Conservation (phyloP, 2,888 invertebrate genomes). For the Pollenia amentaria region DNA sequence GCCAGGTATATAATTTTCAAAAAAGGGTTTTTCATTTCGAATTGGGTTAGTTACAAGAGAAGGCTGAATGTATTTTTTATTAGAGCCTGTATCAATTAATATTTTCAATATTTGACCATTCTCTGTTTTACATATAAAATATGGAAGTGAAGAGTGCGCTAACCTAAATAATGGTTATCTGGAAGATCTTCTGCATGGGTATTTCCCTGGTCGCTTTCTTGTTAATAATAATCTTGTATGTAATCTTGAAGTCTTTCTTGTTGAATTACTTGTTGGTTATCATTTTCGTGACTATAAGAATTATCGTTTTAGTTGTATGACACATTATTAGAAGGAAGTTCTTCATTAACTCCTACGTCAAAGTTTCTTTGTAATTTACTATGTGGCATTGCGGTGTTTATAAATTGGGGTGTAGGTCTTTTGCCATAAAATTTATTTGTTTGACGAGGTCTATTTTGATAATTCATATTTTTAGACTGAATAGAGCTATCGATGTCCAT, state of each 20-base stretch:
- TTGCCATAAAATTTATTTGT: conserved; percentile 23
- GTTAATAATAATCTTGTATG: conserved; percentile 3
- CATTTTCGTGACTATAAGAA: not conserved
- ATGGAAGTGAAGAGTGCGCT: conserved; percentile 36
- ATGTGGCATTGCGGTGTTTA: conserved; percentile 1
- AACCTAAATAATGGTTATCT: conserved; percentile 42
- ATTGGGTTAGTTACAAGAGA: conserved; percentile 18
- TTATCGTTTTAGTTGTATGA: not conserved
- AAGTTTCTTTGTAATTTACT: conserved; percentile 41
- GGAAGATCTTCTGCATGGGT: not conserved
- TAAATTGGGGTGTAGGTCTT: conserved; percentile 6
- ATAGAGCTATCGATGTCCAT: conserved; percentile 33
- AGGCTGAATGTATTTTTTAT: conserved; percentile 35
- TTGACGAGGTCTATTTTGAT: conserved; percentile 33
- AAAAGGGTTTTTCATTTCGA: conserved; percentile 22
- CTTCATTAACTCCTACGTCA: conserved; percentile 7
- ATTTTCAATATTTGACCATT: conserved; percentile 20
- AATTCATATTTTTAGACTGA: conserved; percentile 29
- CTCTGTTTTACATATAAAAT: conserved; percentile 29
- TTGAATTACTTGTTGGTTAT: not conserved
- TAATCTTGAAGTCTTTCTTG: conserved; percentile 2
- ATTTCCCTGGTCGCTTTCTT: not conserved
- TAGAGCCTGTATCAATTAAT: conserved; percentile 16
- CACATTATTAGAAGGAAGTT: conserved; percentile 1
- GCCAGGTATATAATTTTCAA: conserved; percentile 30